Evolutionary conservation across 1,140 invertebrate species (phyloP).

Genomic region (Drosophila ananassae): DNA sequence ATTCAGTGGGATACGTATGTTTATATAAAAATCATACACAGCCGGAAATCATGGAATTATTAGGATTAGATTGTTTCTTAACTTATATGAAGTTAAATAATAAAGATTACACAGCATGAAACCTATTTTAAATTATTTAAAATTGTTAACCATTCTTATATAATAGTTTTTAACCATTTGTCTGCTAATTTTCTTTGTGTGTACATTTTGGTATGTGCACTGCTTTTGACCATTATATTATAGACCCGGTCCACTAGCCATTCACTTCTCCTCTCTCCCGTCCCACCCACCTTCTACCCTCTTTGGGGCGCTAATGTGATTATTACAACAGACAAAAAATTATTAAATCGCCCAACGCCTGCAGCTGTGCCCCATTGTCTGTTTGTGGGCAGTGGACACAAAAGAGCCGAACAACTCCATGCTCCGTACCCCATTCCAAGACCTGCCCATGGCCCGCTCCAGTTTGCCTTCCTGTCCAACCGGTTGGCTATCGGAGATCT

Average conservation of each 20-base stretch:
- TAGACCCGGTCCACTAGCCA: conserved; percentile 20
- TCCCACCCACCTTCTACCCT: not conserved
- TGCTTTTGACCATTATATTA: conserved; percentile 14
- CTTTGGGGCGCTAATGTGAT: conserved; percentile 42
- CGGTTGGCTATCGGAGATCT: conserved; percentile 72
- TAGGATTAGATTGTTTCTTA: not conserved
- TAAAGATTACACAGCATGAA: no score
- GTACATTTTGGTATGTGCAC: conserved; percentile 3
- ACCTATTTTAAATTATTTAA: no score
- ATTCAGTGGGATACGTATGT: conserved; percentile 9
- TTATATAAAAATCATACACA: not conserved
- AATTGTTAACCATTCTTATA: no score
- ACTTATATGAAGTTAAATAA: no score
- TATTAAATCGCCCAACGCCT: conserved; percentile 37
- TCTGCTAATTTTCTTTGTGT: conserved; percentile 3
- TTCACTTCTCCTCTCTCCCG: conserved; percentile 28
- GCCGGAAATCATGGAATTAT: not conserved
- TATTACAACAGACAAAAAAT: conserved; percentile 54
- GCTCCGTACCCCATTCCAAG: conserved; percentile 26
- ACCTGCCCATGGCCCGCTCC: conserved; percentile 45
- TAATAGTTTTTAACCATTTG: not conserved
- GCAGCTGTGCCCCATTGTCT: conserved; percentile 56
- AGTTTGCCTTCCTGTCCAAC: conserved; percentile 61
- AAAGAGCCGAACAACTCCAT: conserved; percentile 12
- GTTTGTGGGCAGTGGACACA: conserved; percentile 32